Percentiles rank a stretch among this genome's conserved stretches.
Conservation (phyloP, 2,888 invertebrate species). For the Idaea dimidiata region DNA sequence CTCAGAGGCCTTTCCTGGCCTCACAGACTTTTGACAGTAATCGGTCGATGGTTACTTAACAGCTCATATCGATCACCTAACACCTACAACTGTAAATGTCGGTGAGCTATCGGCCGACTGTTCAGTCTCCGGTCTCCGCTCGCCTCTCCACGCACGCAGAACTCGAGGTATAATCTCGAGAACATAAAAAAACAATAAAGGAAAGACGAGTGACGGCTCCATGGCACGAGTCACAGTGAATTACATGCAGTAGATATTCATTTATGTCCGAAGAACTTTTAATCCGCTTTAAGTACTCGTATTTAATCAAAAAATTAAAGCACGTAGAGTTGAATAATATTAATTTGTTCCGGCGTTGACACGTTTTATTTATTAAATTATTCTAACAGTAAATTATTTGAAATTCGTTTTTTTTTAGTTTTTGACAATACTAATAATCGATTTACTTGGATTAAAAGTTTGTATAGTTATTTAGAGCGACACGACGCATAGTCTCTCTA, state of each 20-base stretch:
- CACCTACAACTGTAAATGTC: background rate
- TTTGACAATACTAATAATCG: too few relatives aligned
- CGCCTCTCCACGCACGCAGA: conserved; percentile 9
- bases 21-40: background rate
- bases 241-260: conserved; percentile 20
- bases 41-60: background rate
- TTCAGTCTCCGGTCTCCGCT: background rate
- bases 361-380: too few relatives aligned
- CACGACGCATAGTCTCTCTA: too few relatives aligned
- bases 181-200: conserved; percentile 63
- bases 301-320: too few relatives aligned
- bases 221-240: conserved; percentile 23
- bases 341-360: too few relatives aligned
- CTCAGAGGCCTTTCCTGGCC: conserved; percentile 12
- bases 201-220: conserved; percentile 50
- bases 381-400: too few relatives aligned
- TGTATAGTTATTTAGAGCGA: too few relatives aligned
- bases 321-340: too few relatives aligned
- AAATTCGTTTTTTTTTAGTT: too few relatives aligned
- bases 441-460: too few relatives aligned
- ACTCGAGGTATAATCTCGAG: conserved; percentile 27
- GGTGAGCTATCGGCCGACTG: background rate
- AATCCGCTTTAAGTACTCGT: too few relatives aligned
- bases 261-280: background rate
- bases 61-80: background rate